Evolutionary conservation across 2,113 vertebrate genomes (phyloP).

Genomic region (Aspidoscelis tigris): DNA sequence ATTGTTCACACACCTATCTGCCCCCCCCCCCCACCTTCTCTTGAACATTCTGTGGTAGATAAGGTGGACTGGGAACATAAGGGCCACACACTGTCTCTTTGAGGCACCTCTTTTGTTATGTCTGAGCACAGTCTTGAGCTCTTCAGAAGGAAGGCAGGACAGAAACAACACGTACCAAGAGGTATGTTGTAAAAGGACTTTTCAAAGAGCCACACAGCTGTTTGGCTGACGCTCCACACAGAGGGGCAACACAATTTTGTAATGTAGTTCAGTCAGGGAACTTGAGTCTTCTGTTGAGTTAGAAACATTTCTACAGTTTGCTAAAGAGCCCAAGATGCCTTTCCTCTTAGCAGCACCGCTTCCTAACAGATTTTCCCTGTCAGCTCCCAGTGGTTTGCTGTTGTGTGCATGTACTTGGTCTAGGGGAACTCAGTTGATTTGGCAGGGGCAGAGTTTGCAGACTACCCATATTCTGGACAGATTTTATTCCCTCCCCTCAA

Average conservation of each 20-base stretch:
- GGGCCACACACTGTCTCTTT: no score
- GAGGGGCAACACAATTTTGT: background rate
- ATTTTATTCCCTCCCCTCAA: constrained; percentile 2
- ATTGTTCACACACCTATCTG: no score
- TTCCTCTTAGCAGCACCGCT: background rate
- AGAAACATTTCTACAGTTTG: background rate
- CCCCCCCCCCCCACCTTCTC: no score
- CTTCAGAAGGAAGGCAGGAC: no score
- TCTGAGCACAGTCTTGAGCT: no score
- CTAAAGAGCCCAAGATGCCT: background rate
- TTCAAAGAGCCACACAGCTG: no score
- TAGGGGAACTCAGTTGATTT: background rate
- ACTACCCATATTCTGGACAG: background rate
- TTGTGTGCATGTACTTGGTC: background rate
- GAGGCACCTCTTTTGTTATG: no score
- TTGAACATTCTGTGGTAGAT: no score
- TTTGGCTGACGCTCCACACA: no score
- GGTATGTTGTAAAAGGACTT: no score
- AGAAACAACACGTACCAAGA: no score
- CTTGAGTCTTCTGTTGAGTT: background rate
- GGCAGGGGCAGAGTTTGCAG: background rate
- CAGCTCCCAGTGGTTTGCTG: background rate
- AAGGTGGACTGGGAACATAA: no score
- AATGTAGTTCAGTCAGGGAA: background rate
- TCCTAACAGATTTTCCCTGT: background rate